Base-by-base conservation (phyloP, 2,888 invertebrate species). In the Mimas tiliae region DNA sequence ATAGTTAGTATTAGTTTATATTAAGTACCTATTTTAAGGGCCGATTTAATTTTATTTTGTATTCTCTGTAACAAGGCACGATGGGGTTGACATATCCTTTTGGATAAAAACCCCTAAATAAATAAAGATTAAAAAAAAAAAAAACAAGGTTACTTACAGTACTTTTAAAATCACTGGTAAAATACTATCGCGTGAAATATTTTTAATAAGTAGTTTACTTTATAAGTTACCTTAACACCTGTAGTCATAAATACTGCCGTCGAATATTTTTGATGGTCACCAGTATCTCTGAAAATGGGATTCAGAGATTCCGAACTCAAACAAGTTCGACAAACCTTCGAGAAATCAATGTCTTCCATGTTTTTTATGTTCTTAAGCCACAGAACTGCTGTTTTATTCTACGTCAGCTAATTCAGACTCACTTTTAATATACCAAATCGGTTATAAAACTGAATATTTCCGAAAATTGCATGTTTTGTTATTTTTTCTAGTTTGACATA, bases 311-410 rank as follows among this genome's bases (percentile, higher is more conserved):
- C 64, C 0, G 63, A 68, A 34, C 75, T 63, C 1, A 84, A 68
- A 69, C 87, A 87, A 3, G 82, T 83, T 4, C 87, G 78, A 65
- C 87, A 87, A 38, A 83, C 67, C 1, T 55, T 14, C 1, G 75
- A 67, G 55, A 82, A 80, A 70, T 85, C 77, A 80, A 83, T 79
- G 21, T 14, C 34, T 11, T 19, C 48, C 45, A 63, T 63, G 11
- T 33, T 33, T 48, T 0, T 19, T 7, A 0, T 2, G 9, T 62
- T 27, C 14, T 14, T 14, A 62, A 21, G 11, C 2, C 16, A 16
- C 16, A 6, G 16, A n/a, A 48, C 6, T n/a, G 16, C 50, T 50
- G 19, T 8, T 50, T 19, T 8, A 50, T 9, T n/a, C 1, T 19
- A 0, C 19, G 19, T 19, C 50, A 50, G 50, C 50, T 19, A 50